phyloP scores from a whole-genome alignment of 2,797 vertebrate genomes.

The Salmo trutta region DNA sequence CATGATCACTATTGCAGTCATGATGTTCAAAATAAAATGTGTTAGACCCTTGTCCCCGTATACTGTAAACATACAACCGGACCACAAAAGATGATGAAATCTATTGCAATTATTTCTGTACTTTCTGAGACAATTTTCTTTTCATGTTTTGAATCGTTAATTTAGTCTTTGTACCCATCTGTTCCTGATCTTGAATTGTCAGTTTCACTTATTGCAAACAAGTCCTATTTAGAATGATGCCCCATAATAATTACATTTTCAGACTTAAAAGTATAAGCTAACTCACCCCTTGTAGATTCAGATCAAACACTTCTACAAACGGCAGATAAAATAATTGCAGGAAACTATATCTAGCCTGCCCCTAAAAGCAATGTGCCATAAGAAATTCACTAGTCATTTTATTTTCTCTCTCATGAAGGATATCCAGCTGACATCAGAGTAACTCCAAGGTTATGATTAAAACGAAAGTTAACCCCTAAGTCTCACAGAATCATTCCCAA shows the following conservation, averaged over 20 bases:
- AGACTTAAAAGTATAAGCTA: slow-evolving; percentile 22
- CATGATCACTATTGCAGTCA: not conserved
- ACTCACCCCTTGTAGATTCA: slow-evolving; percentile 55
- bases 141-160: slow-evolving; percentile 56
- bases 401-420: slow-evolving; percentile 29
- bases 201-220: slow-evolving; percentile 68
- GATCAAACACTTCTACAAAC: slow-evolving; percentile 61
- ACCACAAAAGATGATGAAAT: not conserved
- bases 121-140: not conserved
- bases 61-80: not conserved
- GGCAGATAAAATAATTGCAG: slow-evolving; percentile 56
- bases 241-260: slow-evolving; percentile 63
- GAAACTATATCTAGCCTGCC: slow-evolving; percentile 40
- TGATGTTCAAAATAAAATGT: not conserved
- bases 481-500: not conserved
- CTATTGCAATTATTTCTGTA: not conserved
- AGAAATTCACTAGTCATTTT: slow-evolving; percentile 44
- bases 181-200: slow-evolving; percentile 65
- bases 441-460: slow-evolving; percentile 49
- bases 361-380: slow-evolving; percentile 53
- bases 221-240: slow-evolving; percentile 65
- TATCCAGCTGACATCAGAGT: slow-evolving; percentile 64
- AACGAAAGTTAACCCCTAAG: slow-evolving; percentile 40
- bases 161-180: slow-evolving; percentile 65
- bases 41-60: not conserved